Percentiles rank a stretch among this genome's conserved stretches.
Conservation (phyloP, 2,113 vertebrate species). For the Nerophis ophidion region DNA sequence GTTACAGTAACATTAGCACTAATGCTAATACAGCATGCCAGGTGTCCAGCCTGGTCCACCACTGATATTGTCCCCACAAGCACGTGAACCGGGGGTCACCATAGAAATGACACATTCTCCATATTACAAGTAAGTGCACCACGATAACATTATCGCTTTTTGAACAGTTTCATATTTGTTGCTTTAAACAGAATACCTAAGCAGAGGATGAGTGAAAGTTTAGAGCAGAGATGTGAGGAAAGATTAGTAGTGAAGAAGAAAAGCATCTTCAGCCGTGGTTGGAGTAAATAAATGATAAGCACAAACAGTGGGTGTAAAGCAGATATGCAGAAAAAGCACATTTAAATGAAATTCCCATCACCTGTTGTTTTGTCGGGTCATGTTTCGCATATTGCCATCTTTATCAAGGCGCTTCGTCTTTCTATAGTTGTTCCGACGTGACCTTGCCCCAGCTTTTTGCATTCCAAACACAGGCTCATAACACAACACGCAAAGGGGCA, state of each 20-base stretch:
- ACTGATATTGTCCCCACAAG: no score
- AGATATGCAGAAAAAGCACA: background rate
- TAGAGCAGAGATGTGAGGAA: constrained; percentile 21
- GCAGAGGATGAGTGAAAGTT: background rate
- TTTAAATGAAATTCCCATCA: constrained; percentile 8
- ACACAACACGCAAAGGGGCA: constrained; percentile 15
- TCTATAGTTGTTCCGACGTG: no score
- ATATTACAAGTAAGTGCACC: no score
- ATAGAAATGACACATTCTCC: no score
- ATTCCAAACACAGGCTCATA: constrained; percentile 18
- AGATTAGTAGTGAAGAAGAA: constrained; percentile 18
- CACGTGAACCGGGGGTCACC: no score
- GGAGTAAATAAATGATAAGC: constrained; percentile 8
- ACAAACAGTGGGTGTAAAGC: background rate
- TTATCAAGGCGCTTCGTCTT: constrained; percentile 5
- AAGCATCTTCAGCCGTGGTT: constrained; percentile 12
- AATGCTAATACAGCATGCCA: no score
- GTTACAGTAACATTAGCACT: no score
- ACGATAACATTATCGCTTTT: no score
- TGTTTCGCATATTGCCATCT: constrained; percentile 2
- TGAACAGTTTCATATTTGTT: no score
- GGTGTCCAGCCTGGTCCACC: no score
- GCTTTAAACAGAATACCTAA: no score
- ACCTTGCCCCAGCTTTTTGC: constrained; percentile 12
- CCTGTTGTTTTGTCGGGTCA: constrained; percentile 13